Conservation (phyloP, 2,797 vertebrate species). For the Pachyuromys duprasi region DNA sequence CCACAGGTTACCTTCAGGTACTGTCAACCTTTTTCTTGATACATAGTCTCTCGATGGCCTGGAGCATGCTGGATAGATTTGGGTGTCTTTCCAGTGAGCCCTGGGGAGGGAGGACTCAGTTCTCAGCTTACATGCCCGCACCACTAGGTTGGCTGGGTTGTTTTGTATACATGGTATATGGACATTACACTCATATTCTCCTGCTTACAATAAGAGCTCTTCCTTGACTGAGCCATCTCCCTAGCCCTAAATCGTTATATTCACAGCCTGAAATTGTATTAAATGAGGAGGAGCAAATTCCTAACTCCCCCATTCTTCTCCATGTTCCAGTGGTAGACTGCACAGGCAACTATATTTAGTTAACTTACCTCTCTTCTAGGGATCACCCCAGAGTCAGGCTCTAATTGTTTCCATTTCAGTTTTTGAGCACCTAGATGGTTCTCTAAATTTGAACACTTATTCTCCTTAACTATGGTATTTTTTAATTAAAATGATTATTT, state of each 20-base stretch:
- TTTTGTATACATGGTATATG: background rate
- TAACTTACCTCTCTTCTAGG: background rate
- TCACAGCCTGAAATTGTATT: background rate
- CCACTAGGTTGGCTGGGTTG: too few species aligned
- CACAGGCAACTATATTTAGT: background rate
- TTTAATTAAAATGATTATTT: constrained; percentile 14
- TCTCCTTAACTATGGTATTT: background rate
- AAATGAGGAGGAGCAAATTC: background rate
- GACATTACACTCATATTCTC: background rate
- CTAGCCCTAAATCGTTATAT: background rate
- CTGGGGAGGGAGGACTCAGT: too few species aligned
- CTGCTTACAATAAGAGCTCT: background rate
- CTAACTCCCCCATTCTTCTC: background rate
- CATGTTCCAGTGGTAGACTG: background rate
- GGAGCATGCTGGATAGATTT: background rate
- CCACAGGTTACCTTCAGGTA: background rate
- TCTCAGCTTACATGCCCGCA: background rate
- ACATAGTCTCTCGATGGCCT: background rate
- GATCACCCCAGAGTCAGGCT: background rate
- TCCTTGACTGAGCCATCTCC: background rate
- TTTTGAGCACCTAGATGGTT: background rate
- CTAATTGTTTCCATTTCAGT: background rate
- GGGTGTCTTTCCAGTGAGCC: background rate
- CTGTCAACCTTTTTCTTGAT: background rate
- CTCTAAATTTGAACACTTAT: background rate